Conservation (phyloP, 2,797 vertebrate genomes). For the Sebastes steindachneri region DNA sequence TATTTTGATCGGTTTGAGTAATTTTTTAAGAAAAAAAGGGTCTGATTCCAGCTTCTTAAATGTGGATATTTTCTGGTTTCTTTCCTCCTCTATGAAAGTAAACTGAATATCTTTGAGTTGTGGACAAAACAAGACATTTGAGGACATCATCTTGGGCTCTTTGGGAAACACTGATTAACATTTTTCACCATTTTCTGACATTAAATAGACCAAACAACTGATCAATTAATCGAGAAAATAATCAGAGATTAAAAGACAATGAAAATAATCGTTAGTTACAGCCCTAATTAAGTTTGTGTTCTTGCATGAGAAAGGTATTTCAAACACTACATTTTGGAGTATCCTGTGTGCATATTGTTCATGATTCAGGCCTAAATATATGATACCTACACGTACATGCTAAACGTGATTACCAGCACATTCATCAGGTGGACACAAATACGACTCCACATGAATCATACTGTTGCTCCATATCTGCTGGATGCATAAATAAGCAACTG, state of each 20-base stretch:
- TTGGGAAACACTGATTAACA: no score
- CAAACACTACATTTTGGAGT: neutral
- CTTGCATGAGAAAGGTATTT: neutral
- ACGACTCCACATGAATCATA: neutral
- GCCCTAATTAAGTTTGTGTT: neutral
- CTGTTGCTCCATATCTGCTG: neutral
- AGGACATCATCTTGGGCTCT: no score
- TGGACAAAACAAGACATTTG: no score
- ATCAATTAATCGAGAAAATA: no score
- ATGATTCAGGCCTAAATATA: neutral
- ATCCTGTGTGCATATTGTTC: neutral
- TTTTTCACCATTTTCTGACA: no score
- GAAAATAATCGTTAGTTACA: no score
- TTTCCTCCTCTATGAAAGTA: no score
- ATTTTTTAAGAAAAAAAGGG: fast-evolving
- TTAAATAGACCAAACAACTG: fast-evolving
- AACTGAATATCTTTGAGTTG: no score
- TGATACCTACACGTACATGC: neutral
- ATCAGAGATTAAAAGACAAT: no score
- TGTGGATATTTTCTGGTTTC: no score
- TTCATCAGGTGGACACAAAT: neutral
- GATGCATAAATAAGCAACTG: neutral
- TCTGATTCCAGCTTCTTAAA: no score
- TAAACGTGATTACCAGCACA: neutral
- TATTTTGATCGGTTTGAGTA: no score